Evolutionary conservation across 2,113 vertebrate species (phyloP).

Genomic region (Charina bottae): DNA sequence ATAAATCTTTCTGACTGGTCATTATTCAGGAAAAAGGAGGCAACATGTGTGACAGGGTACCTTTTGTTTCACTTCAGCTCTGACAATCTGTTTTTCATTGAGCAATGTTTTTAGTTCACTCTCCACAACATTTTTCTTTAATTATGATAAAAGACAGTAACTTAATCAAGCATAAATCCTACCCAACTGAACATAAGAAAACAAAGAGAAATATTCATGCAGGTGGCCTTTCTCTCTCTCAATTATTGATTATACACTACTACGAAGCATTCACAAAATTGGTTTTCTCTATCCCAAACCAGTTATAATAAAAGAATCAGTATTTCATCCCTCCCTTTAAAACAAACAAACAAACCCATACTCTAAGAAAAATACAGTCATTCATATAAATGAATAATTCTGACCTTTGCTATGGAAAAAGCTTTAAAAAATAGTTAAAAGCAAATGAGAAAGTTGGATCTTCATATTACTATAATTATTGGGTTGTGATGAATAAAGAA

Average conservation of each 20-base stretch:
- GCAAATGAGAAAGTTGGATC: neutral
- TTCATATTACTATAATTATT: neutral
- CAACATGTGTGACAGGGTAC: constrained; percentile 53
- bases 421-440: neutral
- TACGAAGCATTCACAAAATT: constrained; percentile 41
- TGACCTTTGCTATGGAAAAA: neutral
- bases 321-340: neutral
- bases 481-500: no score
- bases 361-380: constrained; percentile 25
- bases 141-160: constrained; percentile 84
- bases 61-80: constrained; percentile 66
- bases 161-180: constrained; percentile 80
- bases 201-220: constrained; percentile 57
- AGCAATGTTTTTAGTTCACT: constrained; percentile 58
- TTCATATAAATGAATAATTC: neutral
- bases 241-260: constrained; percentile 21
- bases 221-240: constrained; percentile 44
- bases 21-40: constrained; percentile 62
- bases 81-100: constrained; percentile 77
- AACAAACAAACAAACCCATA: neutral
- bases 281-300: constrained; percentile 27
- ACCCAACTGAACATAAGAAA: constrained; percentile 69
- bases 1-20: constrained; percentile 65
- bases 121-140: constrained; percentile 77
- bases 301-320: constrained; percentile 23